A percentile compares a stretch with the other conserved stretches of the same genome.
These are phyloP conservation scores for Eurystomus gularis DNA, from an alignment of 2,113 vertebrate species.

Conservation along the genomic window DNA sequence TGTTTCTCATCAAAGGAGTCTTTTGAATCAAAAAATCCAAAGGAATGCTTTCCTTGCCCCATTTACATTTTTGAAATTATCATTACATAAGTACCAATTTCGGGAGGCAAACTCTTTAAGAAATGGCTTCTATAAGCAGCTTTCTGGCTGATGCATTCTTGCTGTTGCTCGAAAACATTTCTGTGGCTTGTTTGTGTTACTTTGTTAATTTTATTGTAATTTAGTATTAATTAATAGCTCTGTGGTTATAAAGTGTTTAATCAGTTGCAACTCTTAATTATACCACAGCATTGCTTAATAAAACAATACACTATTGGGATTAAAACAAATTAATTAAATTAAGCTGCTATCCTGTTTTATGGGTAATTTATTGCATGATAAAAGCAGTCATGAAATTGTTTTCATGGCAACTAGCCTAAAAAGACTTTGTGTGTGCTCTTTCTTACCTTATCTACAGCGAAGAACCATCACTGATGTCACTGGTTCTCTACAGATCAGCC, in stretches of 20 bases:
- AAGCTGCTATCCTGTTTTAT: background rate
- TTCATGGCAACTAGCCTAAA: background rate
- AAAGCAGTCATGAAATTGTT: background rate
- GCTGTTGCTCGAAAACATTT: background rate
- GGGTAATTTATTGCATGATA: background rate
- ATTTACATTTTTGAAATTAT: background rate
- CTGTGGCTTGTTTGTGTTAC: background rate
- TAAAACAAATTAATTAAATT: slow-evolving; percentile 28
- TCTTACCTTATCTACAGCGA: background rate
- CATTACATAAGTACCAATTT: background rate
- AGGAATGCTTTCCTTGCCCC: background rate
- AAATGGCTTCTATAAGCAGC: background rate
- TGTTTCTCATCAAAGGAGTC: background rate
- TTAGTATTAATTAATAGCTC: slow-evolving; percentile 35
- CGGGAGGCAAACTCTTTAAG: background rate
- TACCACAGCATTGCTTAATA: slow-evolving; percentile 1
- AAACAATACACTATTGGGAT: slow-evolving; percentile 1
- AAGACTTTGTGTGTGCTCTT: background rate
- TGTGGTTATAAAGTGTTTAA: slow-evolving; percentile 7
- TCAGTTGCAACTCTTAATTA: slow-evolving; percentile 28
- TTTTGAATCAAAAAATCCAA: background rate
- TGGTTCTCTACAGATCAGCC: background rate
- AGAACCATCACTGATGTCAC: background rate
- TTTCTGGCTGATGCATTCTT: background rate
- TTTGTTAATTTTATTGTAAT: slow-evolving; percentile 40